Percentiles rank a stretch among this genome's conserved stretches.
phyloP scores from a whole-genome alignment of 2,113 vertebrate species.

The Scomber colias region DNA sequence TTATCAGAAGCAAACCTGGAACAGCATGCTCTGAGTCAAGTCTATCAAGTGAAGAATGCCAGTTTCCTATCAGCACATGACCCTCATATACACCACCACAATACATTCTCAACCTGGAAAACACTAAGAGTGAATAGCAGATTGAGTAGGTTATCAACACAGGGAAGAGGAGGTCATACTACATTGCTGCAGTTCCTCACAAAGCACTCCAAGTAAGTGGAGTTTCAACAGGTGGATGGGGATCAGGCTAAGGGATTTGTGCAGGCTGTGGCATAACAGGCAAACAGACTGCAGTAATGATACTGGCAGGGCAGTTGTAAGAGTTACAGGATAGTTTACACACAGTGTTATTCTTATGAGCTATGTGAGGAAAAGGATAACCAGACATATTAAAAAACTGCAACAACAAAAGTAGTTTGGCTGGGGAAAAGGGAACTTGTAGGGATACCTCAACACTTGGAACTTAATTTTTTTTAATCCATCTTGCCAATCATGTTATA shows the following conservation, averaged over 20 bases:
- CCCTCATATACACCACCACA: conserved; percentile 53
- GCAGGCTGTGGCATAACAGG: neutral
- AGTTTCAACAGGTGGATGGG: conserved; percentile 2
- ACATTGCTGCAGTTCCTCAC: neutral
- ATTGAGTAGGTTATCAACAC: conserved; percentile 26
- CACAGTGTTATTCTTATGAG: neutral
- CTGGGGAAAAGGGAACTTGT: neutral
- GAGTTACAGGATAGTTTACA: neutral
- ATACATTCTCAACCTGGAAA: conserved; percentile 14
- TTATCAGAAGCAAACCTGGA: neutral
- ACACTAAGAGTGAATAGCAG: neutral
- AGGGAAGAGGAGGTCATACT: conserved; percentile 16
- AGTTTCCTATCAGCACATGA: conserved; percentile 35
- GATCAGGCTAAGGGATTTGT: neutral
- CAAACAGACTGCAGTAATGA: conserved; percentile 7
- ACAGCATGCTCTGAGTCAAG: neutral
- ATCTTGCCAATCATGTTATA: conserved; percentile 8
- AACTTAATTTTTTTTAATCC: conserved; percentile 7
- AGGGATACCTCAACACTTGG: conserved; percentile 62
- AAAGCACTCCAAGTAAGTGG: conserved; percentile 26
- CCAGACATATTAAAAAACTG: conserved; percentile 10
- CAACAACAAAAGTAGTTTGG: neutral
- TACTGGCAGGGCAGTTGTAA: neutral
- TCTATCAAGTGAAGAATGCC: neutral
- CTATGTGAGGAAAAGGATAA: conserved; percentile 2